Evolutionary conservation across 2,797 vertebrate genomes (phyloP).

Genomic region (Cynopterus sphinx): DNA sequence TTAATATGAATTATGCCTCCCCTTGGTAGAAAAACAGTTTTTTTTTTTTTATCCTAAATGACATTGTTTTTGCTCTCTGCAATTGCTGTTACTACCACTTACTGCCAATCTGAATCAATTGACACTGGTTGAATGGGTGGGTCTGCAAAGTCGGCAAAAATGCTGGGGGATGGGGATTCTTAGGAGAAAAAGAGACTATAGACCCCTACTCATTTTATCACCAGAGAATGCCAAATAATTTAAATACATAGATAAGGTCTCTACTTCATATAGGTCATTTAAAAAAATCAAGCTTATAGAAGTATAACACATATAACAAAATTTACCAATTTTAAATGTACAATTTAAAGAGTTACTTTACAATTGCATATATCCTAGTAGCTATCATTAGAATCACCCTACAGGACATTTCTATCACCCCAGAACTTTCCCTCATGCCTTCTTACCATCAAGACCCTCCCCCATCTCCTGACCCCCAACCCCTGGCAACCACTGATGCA

Average conservation of each 20-base stretch:
- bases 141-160: not conserved
- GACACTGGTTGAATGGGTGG: not conserved
- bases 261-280: not conserved
- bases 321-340: not conserved
- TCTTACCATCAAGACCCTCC: accelerated
- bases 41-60: not conserved
- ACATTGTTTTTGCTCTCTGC: not conserved
- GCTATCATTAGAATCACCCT: not conserved
- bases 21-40: not conserved
- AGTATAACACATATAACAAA: not conserved
- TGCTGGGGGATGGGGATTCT: not conserved
- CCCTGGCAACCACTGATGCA: not conserved
- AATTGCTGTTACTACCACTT: not conserved
- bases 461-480: not conserved
- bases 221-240: not conserved
- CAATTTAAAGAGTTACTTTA: not conserved
- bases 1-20: not conserved
- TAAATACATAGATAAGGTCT: not conserved
- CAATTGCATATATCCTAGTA: not conserved
- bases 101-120: not conserved
- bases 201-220: not conserved
- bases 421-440: not conserved
- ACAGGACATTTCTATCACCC: not conserved
- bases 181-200: not conserved
- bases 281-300: not conserved